Percentiles rank a stretch among this genome's conserved stretches.
Conservation (phyloP, 2,888 invertebrate species). For the Athetis lepigone region DNA sequence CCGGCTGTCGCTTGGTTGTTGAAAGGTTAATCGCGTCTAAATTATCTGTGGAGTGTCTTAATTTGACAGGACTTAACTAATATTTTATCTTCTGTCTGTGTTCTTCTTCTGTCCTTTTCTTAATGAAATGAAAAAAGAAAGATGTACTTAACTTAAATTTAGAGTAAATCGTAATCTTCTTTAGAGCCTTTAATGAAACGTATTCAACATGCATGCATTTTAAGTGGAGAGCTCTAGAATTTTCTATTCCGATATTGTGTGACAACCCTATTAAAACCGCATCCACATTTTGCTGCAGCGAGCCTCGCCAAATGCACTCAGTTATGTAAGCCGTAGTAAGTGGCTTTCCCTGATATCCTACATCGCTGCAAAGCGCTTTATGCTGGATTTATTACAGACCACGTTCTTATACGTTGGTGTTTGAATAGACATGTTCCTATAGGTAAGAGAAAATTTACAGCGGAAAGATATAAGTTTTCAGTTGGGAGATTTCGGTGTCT, state of each 20-base stretch:
- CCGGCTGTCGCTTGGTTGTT: too few species aligned
- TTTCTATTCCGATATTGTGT: constrained; percentile 29
- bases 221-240: constrained; percentile 8
- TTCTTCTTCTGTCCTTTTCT: too few species aligned
- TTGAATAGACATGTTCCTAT: constrained; percentile 4
- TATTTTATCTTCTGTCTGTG: too few species aligned
- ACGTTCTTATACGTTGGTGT: constrained; percentile 15
- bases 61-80: too few species aligned
- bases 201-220: constrained; percentile 39
- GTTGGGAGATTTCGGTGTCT: too few species aligned
- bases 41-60: too few species aligned
- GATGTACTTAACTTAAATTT: too few species aligned
- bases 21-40: too few species aligned
- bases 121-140: too few species aligned
- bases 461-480: background rate
- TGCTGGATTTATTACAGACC: constrained; percentile 52
- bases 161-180: too few species aligned
- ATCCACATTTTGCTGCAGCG: constrained; percentile 57
- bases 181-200: constrained; percentile 14
- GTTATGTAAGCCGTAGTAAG: constrained; percentile 62
- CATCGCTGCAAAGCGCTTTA: constrained; percentile 54
- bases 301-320: constrained; percentile 63
- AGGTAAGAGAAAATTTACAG: constrained; percentile 6
- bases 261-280: constrained; percentile 57
- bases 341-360: constrained; percentile 57